A percentile compares a stretch with the other conserved stretches of the same genome.
These are phyloP conservation scores for Bufo gargarizans DNA, from an alignment of 2,113 vertebrate species.

Conservation along the genomic window DNA sequence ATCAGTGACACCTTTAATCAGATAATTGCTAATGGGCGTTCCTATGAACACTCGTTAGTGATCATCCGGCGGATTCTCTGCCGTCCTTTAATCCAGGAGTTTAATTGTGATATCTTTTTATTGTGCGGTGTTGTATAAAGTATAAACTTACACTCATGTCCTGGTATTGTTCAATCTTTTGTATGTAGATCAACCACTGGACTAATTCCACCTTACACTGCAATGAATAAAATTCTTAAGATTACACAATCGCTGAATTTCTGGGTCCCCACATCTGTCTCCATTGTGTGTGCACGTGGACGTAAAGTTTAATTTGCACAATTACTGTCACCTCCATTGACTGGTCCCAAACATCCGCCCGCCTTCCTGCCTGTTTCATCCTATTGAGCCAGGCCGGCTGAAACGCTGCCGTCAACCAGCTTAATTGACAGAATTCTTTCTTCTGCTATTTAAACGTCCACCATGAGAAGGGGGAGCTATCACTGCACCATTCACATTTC, in stretches of 20 bases:
- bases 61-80: too few species aligned
- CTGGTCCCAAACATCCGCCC: constrained; percentile 27
- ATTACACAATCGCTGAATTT: constrained; percentile 21
- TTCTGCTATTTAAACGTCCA: constrained; percentile 63
- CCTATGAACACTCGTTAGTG: too few species aligned
- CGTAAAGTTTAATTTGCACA: constrained; percentile 50
- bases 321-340: constrained; percentile 62
- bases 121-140: too few species aligned
- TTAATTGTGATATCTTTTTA: too few species aligned
- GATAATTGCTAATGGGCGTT: too few species aligned
- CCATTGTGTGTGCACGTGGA: constrained; percentile 56
- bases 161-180: background rate
- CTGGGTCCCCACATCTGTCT: constrained; percentile 33
- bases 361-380: constrained; percentile 57
- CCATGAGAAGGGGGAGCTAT: constrained; percentile 40
- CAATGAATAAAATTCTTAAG: constrained; percentile 43
- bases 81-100: too few species aligned
- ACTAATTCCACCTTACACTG: constrained; percentile 7
- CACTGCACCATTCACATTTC: constrained; percentile 35
- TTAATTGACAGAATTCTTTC: constrained; percentile 70
- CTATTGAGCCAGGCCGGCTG: constrained; percentile 58
- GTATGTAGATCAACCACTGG: background rate
- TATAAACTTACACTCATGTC: too few species aligned
- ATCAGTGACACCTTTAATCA: too few species aligned
- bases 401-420: constrained; percentile 62